A percentile compares a stretch with the other conserved stretches of the same genome.
phyloP scores from a whole-genome alignment of 2,113 vertebrate genomes.

The Macrotus californicus region DNA sequence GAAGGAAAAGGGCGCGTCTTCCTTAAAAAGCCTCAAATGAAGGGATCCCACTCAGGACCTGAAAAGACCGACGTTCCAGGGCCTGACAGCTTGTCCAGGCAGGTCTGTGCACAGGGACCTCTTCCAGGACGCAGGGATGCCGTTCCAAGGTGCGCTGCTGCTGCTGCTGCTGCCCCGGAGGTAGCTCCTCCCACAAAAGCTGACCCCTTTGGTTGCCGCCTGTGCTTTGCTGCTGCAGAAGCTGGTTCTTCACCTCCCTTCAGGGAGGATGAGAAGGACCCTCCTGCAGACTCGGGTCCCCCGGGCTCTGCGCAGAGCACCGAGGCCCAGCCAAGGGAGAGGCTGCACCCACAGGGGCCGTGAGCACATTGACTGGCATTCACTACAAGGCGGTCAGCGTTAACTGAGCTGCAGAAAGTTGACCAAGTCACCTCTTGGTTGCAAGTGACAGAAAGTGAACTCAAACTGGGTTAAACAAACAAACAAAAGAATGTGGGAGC shows the following conservation, averaged over 20 bases:
- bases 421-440: not conserved
- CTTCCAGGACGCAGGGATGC: not conserved
- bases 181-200: not conserved
- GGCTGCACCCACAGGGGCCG: accelerated
- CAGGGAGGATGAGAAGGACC: not conserved
- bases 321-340: not conserved
- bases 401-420: not conserved
- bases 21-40: conserved; percentile 69
- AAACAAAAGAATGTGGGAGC: not conserved
- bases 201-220: accelerated
- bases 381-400: accelerated
- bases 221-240: not conserved
- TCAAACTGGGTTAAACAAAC: not conserved
- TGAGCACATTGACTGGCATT: not conserved
- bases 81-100: conserved; percentile 72
- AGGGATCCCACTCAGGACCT: conserved; percentile 74
- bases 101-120: conserved; percentile 75
- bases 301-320: not conserved
- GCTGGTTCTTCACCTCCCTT: not conserved
- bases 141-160: accelerated
- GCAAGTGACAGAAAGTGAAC: not conserved
- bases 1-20: conserved; percentile 76
- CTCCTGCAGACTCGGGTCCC: not conserved
- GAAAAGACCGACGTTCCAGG: conserved; percentile 72
- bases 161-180: not conserved